A percentile compares a stretch with the other conserved stretches of the same genome.
Conservation (phyloP, 2,888 invertebrate genomes). For the Panzeria rudis region DNA sequence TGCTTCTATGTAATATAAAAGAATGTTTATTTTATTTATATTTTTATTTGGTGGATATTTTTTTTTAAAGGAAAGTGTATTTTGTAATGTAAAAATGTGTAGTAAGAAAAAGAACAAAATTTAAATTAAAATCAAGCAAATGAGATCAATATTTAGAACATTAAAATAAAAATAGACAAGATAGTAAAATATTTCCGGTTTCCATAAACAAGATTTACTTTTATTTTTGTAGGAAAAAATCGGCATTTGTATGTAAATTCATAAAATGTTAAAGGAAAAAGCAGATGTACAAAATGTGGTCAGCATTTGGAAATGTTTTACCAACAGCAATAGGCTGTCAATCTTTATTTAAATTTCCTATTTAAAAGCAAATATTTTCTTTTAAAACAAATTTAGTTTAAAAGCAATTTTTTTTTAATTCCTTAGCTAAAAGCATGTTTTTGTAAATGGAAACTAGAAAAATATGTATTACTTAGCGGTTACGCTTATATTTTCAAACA, state of each 20-base stretch:
- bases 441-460: no score
- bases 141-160: slow-evolving; percentile 53
- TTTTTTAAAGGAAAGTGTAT: slow-evolving; percentile 56
- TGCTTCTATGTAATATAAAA: background rate
- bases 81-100: background rate
- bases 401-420: no score
- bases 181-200: slow-evolving; percentile 63
- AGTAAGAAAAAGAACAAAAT: slow-evolving; percentile 10
- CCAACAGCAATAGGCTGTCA: background rate
- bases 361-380: background rate
- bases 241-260: background rate
- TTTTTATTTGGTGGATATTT: background rate
- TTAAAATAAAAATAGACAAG: slow-evolving; percentile 33
- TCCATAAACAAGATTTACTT: slow-evolving; percentile 39
- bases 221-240: slow-evolving; percentile 7
- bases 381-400: background rate
- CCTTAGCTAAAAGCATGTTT: no score
- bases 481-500: no score
- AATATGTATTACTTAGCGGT: no score
- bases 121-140: slow-evolving; percentile 40
- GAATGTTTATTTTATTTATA: slow-evolving; percentile 45
- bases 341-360: background rate
- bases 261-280: slow-evolving; percentile 2
- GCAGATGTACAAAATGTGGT: slow-evolving; percentile 50
- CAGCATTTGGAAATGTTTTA: slow-evolving; percentile 11